Percentiles rank a stretch among this genome's conserved stretches.
Evolutionary conservation across 1,140 invertebrate genomes (phyloP).

Genomic region (Muscidifurax raptorellus): DNA sequence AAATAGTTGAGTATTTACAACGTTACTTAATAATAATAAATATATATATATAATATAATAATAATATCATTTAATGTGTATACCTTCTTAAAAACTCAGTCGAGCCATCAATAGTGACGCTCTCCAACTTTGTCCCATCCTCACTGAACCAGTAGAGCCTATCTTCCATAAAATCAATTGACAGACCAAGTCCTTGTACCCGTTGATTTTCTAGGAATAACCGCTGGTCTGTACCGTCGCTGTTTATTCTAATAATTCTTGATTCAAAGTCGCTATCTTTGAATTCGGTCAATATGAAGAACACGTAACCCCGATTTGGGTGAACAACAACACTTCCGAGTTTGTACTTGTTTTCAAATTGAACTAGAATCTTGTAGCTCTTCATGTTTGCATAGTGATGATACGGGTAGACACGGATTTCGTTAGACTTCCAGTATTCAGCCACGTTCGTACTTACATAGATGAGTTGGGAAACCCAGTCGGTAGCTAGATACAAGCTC

Average conservation of each 20-base stretch:
- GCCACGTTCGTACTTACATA: no score
- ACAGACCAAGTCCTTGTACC: neutral
- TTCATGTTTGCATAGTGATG: neutral
- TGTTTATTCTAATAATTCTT: neutral
- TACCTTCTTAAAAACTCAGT: neutral
- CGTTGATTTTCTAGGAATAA: neutral
- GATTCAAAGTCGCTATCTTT: neutral
- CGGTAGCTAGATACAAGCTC: no score
- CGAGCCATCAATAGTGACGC: neutral
- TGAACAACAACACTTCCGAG: neutral
- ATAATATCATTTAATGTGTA: no score
- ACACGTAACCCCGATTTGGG: neutral
- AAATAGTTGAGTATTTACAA: no score
- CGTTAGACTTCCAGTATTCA: no score
- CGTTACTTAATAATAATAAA: no score
- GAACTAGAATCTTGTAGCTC: neutral
- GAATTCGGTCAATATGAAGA: neutral
- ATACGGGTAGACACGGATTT: no score
- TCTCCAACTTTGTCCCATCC: neutral
- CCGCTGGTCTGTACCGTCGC: neutral
- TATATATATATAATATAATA: no score
- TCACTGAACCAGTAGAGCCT: conserved; percentile 24
- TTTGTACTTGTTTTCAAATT: neutral
- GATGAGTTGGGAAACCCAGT: neutral
- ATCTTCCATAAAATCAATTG: neutral